These are phyloP conservation scores for Sebastes hopkinsi DNA, from an alignment of 2,797 vertebrate species.

Conservation along the genomic window DNA sequence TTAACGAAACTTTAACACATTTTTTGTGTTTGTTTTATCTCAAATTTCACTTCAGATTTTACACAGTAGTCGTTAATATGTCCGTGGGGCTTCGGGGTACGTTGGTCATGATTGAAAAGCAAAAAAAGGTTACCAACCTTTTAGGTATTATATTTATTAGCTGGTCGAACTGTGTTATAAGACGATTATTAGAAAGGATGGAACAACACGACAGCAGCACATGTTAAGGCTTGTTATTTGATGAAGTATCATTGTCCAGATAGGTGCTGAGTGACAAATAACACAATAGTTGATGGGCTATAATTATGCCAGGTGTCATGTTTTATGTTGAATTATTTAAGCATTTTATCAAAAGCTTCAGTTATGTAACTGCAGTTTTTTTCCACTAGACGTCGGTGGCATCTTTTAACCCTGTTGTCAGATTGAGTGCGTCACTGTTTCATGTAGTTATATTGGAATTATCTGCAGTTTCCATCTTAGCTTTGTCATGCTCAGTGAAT, in stretches of 20 bases:
- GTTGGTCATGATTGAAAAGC: slow-evolving; percentile 38
- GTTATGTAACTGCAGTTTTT: slow-evolving; percentile 24
- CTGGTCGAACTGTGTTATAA: slow-evolving; percentile 37
- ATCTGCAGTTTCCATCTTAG: slow-evolving; percentile 19
- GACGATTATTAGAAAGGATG: slow-evolving; percentile 23
- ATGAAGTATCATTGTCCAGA: slow-evolving; percentile 5
- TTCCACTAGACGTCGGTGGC: slow-evolving; percentile 15
- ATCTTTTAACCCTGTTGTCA: slow-evolving; percentile 31
- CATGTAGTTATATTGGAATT: slow-evolving; percentile 34
- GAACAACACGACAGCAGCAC: slow-evolving; percentile 9
- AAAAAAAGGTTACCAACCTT: slow-evolving; percentile 41
- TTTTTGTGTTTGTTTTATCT: slow-evolving; percentile 40
- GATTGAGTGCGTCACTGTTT: slow-evolving; percentile 44
- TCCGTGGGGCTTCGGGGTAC: slow-evolving; percentile 6
- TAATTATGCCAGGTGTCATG: slow-evolving; percentile 17
- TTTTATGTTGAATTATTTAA: slow-evolving; percentile 64
- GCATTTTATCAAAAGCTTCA: slow-evolving; percentile 17
- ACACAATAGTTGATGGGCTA: slow-evolving; percentile 3
- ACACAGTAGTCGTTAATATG: slow-evolving; percentile 21
- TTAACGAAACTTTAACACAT: slow-evolving; percentile 54
- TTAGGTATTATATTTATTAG: slow-evolving; percentile 78
- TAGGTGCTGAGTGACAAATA: not conserved
- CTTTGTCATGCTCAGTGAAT: slow-evolving; percentile 33
- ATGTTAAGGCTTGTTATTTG: slow-evolving; percentile 46
- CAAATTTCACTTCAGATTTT: slow-evolving; percentile 37